Evolutionary conservation across 2,113 vertebrate genomes (phyloP).

Genomic region (Bettongia penicillata): DNA sequence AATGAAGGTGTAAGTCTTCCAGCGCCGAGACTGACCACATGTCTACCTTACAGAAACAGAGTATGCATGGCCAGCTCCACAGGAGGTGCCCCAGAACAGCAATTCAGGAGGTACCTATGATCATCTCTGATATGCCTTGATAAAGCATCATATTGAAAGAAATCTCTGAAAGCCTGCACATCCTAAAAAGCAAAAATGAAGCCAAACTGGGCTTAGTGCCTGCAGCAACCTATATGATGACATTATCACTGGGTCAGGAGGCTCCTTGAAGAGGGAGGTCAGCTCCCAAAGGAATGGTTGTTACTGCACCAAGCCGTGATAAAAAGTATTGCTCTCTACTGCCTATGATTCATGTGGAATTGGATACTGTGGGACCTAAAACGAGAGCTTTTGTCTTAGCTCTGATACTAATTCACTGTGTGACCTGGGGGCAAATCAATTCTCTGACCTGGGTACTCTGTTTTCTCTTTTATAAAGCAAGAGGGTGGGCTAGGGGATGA

Average conservation of each 20-base stretch:
- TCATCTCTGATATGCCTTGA: not conserved
- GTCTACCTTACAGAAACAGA: not conserved
- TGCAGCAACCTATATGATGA: not conserved
- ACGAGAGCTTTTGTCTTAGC: too few relatives aligned
- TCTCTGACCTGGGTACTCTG: too few relatives aligned
- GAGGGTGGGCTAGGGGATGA: too few relatives aligned
- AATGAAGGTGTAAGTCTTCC: too few relatives aligned
- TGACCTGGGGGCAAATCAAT: too few relatives aligned
- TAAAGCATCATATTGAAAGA: not conserved
- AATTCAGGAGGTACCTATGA: not conserved
- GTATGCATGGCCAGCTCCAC: not conserved
- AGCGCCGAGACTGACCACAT: not conserved
- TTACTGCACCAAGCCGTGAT: too few relatives aligned
- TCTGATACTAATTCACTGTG: too few relatives aligned
- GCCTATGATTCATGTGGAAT: too few relatives aligned
- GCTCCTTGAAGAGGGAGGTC: constrained; percentile 54
- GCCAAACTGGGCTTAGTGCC: not conserved
- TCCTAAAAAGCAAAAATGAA: constrained; percentile 55
- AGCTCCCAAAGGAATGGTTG: too few relatives aligned
- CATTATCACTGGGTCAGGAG: not conserved
- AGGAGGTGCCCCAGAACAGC: not conserved
- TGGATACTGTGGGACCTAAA: too few relatives aligned
- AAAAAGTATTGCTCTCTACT: too few relatives aligned
- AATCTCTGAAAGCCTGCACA: not conserved
- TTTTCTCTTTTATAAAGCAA: too few relatives aligned